A percentile compares a stretch with the other conserved stretches of the same genome.
Evolutionary conservation across 2,888 invertebrate genomes (phyloP).

Genomic region (Drosophila colorata): DNA sequence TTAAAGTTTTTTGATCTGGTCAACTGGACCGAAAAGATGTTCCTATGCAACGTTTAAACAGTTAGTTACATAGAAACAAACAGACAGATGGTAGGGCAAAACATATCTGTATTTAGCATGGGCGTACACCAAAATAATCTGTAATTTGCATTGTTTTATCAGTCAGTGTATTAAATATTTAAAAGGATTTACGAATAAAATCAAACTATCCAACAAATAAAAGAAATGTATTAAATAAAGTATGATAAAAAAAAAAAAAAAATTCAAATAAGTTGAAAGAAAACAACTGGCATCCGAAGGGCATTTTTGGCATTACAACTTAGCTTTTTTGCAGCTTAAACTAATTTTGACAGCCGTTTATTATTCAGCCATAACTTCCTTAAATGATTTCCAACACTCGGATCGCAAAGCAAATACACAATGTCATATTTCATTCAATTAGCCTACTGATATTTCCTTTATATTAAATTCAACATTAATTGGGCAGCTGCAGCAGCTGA

Average conservation of each 20-base stretch:
- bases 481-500: constrained; percentile 18
- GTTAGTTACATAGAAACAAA: no score
- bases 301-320: neutral
- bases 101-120: no score
- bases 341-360: constrained; percentile 18
- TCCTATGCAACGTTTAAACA: no score
- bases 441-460: constrained; percentile 7
- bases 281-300: neutral
- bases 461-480: constrained; percentile 37
- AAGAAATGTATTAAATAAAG: neutral
- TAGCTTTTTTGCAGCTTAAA: neutral
- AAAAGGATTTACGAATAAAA: no score
- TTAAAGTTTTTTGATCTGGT: no score
- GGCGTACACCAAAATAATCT: neutral
- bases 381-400: no score
- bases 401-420: constrained; percentile 4
- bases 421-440: constrained; percentile 22
- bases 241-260: neutral
- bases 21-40: no score
- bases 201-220: no score
- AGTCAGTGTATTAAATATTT: no score
- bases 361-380: constrained; percentile 1
- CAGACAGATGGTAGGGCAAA: no score
- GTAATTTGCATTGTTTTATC: no score
- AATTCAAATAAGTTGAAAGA: neutral